Conservation (phyloP, 2,888 invertebrate species). For the Deilephila porcellus region DNA sequence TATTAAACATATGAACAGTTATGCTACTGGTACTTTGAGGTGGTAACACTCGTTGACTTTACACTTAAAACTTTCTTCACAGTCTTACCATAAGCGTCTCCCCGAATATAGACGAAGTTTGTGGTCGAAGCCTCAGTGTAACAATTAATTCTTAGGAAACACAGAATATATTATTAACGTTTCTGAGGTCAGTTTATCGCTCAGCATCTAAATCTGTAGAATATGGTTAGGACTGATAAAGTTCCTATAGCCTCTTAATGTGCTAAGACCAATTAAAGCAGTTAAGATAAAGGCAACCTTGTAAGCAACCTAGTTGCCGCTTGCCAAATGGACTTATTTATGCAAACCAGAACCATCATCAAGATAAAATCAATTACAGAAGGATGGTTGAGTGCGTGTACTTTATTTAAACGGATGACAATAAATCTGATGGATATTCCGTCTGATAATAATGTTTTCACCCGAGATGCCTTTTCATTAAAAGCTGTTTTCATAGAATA, state of each 20-base stretch:
- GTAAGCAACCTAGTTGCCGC: conserved; percentile 44
- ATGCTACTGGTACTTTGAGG: conserved; percentile 36
- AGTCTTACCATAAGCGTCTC: conserved; percentile 1
- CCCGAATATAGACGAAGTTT: background rate
- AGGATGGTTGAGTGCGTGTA: conserved; percentile 40
- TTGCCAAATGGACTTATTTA: conserved; percentile 42
- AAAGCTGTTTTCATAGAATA: no score
- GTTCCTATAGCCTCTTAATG: conserved; percentile 9
- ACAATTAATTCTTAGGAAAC: background rate
- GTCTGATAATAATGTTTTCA: no score
- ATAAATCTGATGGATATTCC: no score
- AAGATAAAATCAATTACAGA: conserved; percentile 29
- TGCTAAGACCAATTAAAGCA: background rate
- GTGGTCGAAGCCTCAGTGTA: background rate
- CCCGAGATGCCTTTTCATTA: no score
- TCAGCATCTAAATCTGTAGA: background rate
- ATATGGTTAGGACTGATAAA: conserved; percentile 4
- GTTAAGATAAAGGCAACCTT: background rate
- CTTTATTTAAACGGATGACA: background rate
- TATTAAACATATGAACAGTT: background rate
- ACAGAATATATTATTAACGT: background rate
- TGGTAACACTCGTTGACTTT: conserved; percentile 41
- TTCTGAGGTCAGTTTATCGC: conserved; percentile 13
- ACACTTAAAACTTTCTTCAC: conserved; percentile 36
- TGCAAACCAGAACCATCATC: background rate